A percentile compares a stretch with the other conserved stretches of the same genome.
Conservation (phyloP, 2,797 vertebrate genomes). For the Fringilla coelebs region DNA sequence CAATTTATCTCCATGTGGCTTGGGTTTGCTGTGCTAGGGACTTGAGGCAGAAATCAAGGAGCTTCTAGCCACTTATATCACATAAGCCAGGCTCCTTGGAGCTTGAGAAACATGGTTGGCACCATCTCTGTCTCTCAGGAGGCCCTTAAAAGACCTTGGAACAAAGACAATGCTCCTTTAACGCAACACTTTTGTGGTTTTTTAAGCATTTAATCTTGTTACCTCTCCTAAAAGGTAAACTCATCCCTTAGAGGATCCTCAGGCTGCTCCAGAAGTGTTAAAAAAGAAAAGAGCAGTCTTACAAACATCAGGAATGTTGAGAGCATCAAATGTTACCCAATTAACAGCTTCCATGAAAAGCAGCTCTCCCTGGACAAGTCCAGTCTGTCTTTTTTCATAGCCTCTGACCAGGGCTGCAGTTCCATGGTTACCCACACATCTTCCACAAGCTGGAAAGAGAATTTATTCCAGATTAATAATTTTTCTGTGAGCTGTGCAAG, state of each 20-base stretch:
- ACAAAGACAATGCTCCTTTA: background rate
- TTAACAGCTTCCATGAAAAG: background rate
- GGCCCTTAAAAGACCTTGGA: background rate
- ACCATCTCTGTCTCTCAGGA: background rate
- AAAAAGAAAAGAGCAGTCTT: background rate
- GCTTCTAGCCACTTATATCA: background rate
- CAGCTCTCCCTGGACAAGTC: background rate
- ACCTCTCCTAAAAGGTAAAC: constrained; percentile 6
- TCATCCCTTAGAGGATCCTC: background rate
- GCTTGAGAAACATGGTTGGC: background rate
- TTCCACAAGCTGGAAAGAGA: background rate
- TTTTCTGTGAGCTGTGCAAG: background rate
- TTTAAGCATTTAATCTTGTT: constrained; percentile 24
- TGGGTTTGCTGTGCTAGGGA: background rate
- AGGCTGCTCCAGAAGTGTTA: background rate
- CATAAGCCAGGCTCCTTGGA: background rate
- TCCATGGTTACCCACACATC: background rate
- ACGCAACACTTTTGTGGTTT: background rate
- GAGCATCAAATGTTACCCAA: background rate
- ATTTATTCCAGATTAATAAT: background rate
- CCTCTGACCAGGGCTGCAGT: background rate
- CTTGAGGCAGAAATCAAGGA: background rate
- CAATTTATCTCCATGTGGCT: background rate
- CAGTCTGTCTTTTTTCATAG: background rate
- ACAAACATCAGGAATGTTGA: background rate